Evolutionary conservation across 2,888 invertebrate genomes (phyloP), one percentile per base, ranked within the genome.

Genomic region (Lepidonotus clava): DNA sequence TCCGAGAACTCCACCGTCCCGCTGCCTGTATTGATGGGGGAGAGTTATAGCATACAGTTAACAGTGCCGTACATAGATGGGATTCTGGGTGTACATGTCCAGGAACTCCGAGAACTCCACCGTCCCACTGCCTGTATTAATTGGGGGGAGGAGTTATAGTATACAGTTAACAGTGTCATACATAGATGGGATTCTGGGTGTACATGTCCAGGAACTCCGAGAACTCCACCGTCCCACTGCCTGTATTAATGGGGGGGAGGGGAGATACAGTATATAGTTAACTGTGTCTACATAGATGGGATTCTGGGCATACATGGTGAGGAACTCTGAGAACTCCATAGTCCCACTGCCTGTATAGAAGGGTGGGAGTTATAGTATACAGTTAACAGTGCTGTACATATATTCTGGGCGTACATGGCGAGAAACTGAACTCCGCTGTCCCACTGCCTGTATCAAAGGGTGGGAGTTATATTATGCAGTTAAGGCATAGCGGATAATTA

Each of bases 91-190:
- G 24, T 86, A 86, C 83, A 86, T 86, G 6, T 34, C 5, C 14
- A 86, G 83, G 34, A 86, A 86, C 46, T 86, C 86, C 8, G 80
- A 38, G 41, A 86, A 86, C 24, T 86, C 86, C 18, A 86, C 83
- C 21, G 83, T 83, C 5, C 86, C 86, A 36, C 83, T 86, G 1
- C 53, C 86, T 86, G 40, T 11, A 28, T 11, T 5, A 53, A 83
- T 8, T 40, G 53, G 32, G 24, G n/a, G n/a, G n/a, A n/a, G 28
- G 21, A 18, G 24, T 6, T 66, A n/a, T 66, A n/a, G 6, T n/a
- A 46, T 46, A 46, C 46, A 46, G 46, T 46, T n/a, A n/a, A n/a
- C n/a, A n/a, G n/a, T n/a, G n/a, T n/a, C n/a, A n/a, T n/a, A n/a
- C n/a, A n/a, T n/a, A n/a, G n/a, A n/a, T n/a, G n/a, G n/a, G n/a